Conservation (phyloP, 1,140 invertebrate species). For the Euwallacea fornicatus region DNA sequence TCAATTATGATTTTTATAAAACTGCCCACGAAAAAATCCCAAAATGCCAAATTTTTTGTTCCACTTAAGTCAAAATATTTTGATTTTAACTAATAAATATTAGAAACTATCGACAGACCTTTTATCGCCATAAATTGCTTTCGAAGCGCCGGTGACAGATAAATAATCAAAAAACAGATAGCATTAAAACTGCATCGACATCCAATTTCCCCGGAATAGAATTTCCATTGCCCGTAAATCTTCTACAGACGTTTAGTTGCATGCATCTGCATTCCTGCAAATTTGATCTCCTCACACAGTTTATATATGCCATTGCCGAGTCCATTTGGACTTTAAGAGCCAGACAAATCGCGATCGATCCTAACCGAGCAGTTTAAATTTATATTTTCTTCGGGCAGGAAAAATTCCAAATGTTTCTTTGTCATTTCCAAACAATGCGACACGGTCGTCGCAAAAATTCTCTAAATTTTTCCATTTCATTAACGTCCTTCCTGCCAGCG, state of each 20-base stretch:
- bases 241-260: not conserved
- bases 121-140: too few relatives aligned
- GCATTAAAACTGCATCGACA: not conserved
- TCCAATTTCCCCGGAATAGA: not conserved
- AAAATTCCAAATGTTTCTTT: too few relatives aligned
- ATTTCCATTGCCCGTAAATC: constrained; percentile 1
- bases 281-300: not conserved
- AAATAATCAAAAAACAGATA: not conserved
- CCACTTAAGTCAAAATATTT: too few relatives aligned
- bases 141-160: not conserved
- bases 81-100: too few relatives aligned
- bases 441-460: too few relatives aligned
- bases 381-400: not conserved
- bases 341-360: too few relatives aligned
- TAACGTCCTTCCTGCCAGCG: not conserved
- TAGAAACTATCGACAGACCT: too few relatives aligned
- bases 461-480: constrained; percentile 6
- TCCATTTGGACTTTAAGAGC: not conserved
- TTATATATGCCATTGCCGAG: not conserved
- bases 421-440: too few relatives aligned
- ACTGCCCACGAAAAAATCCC: too few relatives aligned
- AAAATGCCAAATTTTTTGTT: too few relatives aligned
- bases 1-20: too few relatives aligned
- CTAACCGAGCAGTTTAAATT: not conserved
- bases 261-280: not conserved